Evolutionary conservation across 23 tunicate genomes (phyloP), one percentile per base, ranked within the genome.

Genomic region (Botrylloides violaceus): DNA sequence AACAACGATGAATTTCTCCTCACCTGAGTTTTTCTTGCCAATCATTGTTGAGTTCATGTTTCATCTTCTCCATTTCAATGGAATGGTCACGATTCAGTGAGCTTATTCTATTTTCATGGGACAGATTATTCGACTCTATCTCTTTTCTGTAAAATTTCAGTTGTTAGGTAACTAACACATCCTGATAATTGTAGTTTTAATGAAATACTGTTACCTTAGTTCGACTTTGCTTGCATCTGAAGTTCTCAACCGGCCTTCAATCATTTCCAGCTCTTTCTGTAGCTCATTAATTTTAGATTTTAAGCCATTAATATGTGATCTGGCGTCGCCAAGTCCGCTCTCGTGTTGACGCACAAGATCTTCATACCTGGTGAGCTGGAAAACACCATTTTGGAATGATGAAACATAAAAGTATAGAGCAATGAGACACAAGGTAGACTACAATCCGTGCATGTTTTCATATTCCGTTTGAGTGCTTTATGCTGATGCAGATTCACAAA

Each of bases 261-360:
- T 49, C 75, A 36, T 53, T 26, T 50, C 75, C 31, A 84, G 50
- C 75, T 78, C 92, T 32, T 29, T 72, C 55, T 80, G 81, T 5
- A 87, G 85, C 50, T 87, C 95, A 32, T 43, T 38, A 60, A 87
- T 76, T 70, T 82, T 65, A 7, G 95, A 80, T 47, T 80, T 76
- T 18, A 87, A 70, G 21, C 71, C 56, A 1, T 49, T 32, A 21
- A 87, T 87, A 23, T 64, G 78, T 20, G 75, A 53, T 29, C 59
- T 56, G 34, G 86, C 86, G 61, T 87, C 86, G 25, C 95, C 95
- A 15, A 87, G 61, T 15, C 86, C 86, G 33, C 78, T 76, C 64
- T 76, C 86, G 49, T 87, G 95, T 32, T 68, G 58, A 3, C 65
- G 38, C 27, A 80, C 77, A 38, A 75, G 22, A 3, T 55, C 73